Base-by-base conservation (phyloP, 1,140 invertebrate genomes). In the Lasioglossum albipes region DNA sequence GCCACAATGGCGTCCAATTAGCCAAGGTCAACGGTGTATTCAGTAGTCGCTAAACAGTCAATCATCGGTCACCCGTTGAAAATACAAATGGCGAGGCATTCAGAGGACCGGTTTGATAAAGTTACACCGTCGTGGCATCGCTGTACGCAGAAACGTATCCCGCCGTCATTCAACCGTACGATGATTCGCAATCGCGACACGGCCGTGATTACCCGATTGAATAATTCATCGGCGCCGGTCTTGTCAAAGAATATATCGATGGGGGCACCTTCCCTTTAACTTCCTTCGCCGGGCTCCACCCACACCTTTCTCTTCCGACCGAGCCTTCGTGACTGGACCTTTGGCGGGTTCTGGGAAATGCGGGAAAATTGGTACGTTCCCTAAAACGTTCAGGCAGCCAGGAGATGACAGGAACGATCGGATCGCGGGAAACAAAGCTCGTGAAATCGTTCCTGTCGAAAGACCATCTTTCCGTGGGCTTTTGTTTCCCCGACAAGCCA, bases 211-310 rank as follows among this genome's bases (percentile, higher is more conserved):
- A 92, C 88, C 79, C 87, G 83, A 90, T 90, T 92, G 91, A 93
- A 93, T 92, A 92, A 92, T 92, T 92, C 92, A 93, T 92, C 83
- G 88, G 88, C 79, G 88, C 89, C 89, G 90, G 88, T 81, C 87
- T 91, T 91, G 90, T 93, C 91, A 93, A 93, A 93, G 91, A 89
- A 83, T 79, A 75, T 72, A 84, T 82, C 85, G 84, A 86, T 85
- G 74, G 54, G 77, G 45, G 59, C 68, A 75, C 68, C 82, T 85
- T 80, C 59, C 65, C 69, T 69, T 82, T 72, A 61, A 27, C 65
- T 81, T 77, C 75, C 67, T 77, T 36, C 73, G n/a, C 67, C 61
- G 69, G 31, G 31, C 52, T 61, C 81, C 77, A 22, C 45, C 65
- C n/a, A 9, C 57, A 2, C 9, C 52, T 12, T 36, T 70, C 9